Evolutionary conservation across 2,113 vertebrate species (phyloP), one percentile per base, ranked within the genome.

Genomic region (Datnioides undecimradiatus): DNA sequence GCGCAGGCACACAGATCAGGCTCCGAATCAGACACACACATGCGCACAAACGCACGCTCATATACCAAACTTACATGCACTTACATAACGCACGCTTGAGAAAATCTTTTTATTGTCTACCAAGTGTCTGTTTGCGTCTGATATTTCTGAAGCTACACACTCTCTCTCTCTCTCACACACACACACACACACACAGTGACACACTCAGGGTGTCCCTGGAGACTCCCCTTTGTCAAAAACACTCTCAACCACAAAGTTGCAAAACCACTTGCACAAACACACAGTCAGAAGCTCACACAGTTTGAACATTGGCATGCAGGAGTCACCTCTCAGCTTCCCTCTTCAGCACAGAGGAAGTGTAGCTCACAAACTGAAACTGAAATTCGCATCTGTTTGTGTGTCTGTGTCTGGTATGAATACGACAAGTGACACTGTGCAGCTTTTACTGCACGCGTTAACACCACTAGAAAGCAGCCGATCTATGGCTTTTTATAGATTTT

Each of bases 291-390:
- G 79, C 64, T 80, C 71, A 70, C 75, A 79, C 23, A 67, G 70
- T 57, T 57, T 67, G 34, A 65, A 49, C 14, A 2, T 55, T 52
- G 78, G 78, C 45, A n/a, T 8, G 19, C 73, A 68, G 93, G 91
- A 93, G 91, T 94, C 90, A 91, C 93, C 90, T 81, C 80, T 71
- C 73, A 89, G 86, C 91, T 94, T 94, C 91, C 91, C 87, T 83
- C 80, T 93, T 76, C 71, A 48, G 84, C 68, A 73, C 68, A 92
- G 88, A 93, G 93, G 94, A 94, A 93, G 91, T 92, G 73, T 5
- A 52, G 54, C 82, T 88, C 60, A 21, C 84, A 91, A 88, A 92
- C 69, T 87, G 89, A 93, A 93, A 93, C 85, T 90, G 84, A 92
- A 91, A 92, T 83, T 72, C 31, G 63, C 76, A 76, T 90, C 74